These are phyloP conservation scores for Tribolium castaneum DNA, from an alignment of 1,140 invertebrate species.

Conservation along the genomic window DNA sequence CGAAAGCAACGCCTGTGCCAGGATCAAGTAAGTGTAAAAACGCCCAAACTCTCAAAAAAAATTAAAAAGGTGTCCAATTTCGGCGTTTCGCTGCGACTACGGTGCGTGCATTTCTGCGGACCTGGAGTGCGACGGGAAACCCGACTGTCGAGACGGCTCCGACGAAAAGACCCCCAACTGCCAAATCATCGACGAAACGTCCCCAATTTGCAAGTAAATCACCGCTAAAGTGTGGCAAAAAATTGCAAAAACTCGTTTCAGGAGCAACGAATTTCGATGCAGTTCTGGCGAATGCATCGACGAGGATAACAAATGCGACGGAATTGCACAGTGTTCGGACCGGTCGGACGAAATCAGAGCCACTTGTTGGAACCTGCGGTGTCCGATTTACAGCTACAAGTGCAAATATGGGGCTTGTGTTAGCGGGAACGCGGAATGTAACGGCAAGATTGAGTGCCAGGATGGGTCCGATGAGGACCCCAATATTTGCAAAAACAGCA, in stretches of 20 bases:
- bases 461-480: slow-evolving; percentile 77
- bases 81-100: slow-evolving; percentile 67
- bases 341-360: slow-evolving; percentile 72
- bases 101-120: slow-evolving; percentile 67
- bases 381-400: slow-evolving; percentile 53
- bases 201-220: slow-evolving; percentile 49
- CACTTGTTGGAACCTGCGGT: slow-evolving; percentile 50
- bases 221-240: background rate
- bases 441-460: slow-evolving; percentile 72
- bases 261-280: slow-evolving; percentile 66
- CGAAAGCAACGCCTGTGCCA: slow-evolving; percentile 62
- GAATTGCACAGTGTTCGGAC: slow-evolving; percentile 68
- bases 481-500: background rate
- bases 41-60: background rate
- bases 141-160: slow-evolving; percentile 70
- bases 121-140: slow-evolving; percentile 68
- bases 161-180: slow-evolving; percentile 65
- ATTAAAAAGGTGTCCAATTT: slow-evolving; percentile 54
- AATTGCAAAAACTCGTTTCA: slow-evolving; percentile 39
- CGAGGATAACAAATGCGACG: slow-evolving; percentile 65
- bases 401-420: slow-evolving; percentile 60
- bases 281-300: slow-evolving; percentile 70
- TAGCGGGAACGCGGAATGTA: slow-evolving; percentile 63
- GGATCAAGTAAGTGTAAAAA: background rate
- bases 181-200: background rate